Percentiles rank a stretch among this genome's conserved stretches.
Evolutionary conservation across 2,888 invertebrate species (phyloP).

Genomic region (Sericinus montela): DNA sequence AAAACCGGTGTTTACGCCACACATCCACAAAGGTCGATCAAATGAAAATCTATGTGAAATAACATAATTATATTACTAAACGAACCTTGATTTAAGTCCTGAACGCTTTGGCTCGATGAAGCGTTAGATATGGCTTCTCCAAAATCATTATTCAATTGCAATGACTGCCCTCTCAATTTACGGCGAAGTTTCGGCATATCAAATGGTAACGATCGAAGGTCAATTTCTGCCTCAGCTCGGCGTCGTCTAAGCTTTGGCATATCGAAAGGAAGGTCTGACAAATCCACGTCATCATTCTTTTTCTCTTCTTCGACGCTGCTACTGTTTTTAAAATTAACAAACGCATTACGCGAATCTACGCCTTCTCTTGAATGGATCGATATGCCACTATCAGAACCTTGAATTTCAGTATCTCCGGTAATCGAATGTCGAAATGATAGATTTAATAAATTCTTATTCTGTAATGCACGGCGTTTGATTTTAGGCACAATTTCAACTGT

Average conservation of each 20-base stretch:
- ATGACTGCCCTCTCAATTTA: conserved; percentile 82
- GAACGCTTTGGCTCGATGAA: conserved; percentile 89
- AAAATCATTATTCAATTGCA: conserved; percentile 81
- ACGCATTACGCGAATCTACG: conserved; percentile 82
- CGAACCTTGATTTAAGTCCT: conserved; percentile 85
- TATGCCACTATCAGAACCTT: conserved; percentile 93
- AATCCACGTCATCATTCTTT: conserved; percentile 81
- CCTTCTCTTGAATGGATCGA: conserved; percentile 91
- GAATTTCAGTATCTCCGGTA: conserved; percentile 85
- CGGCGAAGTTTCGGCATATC: conserved; percentile 94
- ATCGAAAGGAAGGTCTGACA: conserved; percentile 91
- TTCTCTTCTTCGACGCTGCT: conserved; percentile 74
- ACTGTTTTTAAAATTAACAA: conserved; percentile 80
- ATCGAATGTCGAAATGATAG: conserved; percentile 82
- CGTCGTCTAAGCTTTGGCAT: conserved; percentile 92
- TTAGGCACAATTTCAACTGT: conserved; percentile 72
- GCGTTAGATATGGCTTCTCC: conserved; percentile 87
- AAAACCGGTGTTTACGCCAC: too few species aligned
- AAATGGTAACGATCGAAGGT: conserved; percentile 90
- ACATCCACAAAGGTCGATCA: too few species aligned
- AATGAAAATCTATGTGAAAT: too few species aligned
- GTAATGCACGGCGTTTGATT: conserved; percentile 83
- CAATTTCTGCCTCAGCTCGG: conserved; percentile 86
- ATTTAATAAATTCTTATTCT: conserved; percentile 87
- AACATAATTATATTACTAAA: too few species aligned